Evolutionary conservation across 1,140 invertebrate genomes (phyloP).

Genomic region (Argopecten irradians): DNA sequence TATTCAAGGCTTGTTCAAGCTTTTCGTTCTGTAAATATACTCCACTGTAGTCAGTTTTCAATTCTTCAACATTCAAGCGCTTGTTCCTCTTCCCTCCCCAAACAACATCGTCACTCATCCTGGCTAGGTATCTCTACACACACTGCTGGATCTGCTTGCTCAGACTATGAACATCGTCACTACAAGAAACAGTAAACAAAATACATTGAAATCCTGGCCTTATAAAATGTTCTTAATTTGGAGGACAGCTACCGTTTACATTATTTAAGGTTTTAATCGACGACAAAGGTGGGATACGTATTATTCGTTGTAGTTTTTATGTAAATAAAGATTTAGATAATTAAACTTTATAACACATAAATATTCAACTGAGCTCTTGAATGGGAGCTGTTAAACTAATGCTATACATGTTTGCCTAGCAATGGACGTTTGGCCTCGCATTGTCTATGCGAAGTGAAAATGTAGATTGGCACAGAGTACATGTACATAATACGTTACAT

Average conservation of each 20-base stretch:
- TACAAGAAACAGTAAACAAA: background rate
- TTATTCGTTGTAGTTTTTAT: background rate
- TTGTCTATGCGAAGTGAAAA: background rate
- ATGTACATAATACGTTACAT: background rate
- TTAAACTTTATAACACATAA: constrained; percentile 19
- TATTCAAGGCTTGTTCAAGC: background rate
- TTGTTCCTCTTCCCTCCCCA: background rate
- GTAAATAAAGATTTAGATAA: background rate
- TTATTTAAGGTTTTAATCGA: constrained; percentile 1
- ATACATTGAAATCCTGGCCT: background rate
- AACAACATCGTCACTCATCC: background rate
- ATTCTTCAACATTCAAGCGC: background rate
- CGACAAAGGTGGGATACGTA: background rate
- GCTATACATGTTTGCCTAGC: background rate
- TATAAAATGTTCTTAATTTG: background rate
- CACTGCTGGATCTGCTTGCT: background rate
- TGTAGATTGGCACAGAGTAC: background rate
- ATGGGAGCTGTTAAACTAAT: background rate
- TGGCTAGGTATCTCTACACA: background rate
- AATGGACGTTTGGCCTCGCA: background rate
- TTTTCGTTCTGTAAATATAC: constrained; percentile 1
- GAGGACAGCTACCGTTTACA: background rate
- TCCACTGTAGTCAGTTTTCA: background rate
- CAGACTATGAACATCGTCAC: background rate
- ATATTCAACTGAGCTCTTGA: background rate